Evolutionary conservation across 1,140 invertebrate species (phyloP), one percentile per base, ranked within the genome.

Genomic region (Drosophila hydei): DNA sequence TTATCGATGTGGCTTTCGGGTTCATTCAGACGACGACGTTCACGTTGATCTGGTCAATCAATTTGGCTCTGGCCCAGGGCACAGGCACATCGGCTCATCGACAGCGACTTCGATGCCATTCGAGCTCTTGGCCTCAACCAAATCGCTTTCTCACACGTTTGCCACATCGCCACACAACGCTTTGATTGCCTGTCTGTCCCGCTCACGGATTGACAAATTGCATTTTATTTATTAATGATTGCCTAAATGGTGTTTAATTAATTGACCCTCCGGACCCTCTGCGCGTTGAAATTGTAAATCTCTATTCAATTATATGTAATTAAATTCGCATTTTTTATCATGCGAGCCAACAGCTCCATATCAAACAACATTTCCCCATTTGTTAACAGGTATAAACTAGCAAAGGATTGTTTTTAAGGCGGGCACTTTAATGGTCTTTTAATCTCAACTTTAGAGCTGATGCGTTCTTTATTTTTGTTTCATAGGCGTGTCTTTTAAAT

Each of bases 101-200:
- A 33, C n/a, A n/a, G n/a, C n/a, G n/a, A n/a, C n/a, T n/a, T n/a
- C n/a, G 54, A 48, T 54, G 60, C 52, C 52, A 54, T 43, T 59
- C 63, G 62, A 30, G 30, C 58, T 83, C 65, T 85, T 74, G 67
- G 80, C 36, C 71, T 40, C 27, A 83, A 75, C 60, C 21, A 77
- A 87, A 61, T 81, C 83, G 81, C 83, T 87, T 87, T 87, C 81
- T 87, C 81, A 87, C 81, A 87, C 81, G 76, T 85, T 78, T 40
- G 42, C 48, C 64, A 47, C 8, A 25, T 78, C 33, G 42, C 48
- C 64, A 47, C 8, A 25, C 21, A 23, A 11, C 36, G 19, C 40
- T 42, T 51, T 55, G 50, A 33, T 45, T 30, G 58, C 55, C 68
- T 38, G 58, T 77, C 75, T 38, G 58, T 77, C 75, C 30, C 55